Evolutionary conservation across 2,888 invertebrate species (phyloP).

Genomic region (Hirtodrosophila alboralis): DNA sequence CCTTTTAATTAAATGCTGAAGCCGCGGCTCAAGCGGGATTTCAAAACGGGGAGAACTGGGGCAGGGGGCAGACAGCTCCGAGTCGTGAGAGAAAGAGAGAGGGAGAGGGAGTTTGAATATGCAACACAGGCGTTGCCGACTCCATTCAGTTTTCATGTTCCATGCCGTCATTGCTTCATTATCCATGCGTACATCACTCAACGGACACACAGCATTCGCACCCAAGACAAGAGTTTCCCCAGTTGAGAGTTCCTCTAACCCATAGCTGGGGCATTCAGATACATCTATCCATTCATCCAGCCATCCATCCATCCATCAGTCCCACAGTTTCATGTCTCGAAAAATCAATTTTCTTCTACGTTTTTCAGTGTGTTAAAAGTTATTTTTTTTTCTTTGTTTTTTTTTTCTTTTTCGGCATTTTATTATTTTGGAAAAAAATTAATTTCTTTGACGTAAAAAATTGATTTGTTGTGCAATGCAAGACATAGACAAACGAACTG

Average conservation of each 20-base stretch:
- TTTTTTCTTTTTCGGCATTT: constrained; percentile 55
- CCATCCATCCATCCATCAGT: constrained; percentile 32
- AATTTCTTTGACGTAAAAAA: constrained; percentile 51
- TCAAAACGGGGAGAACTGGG: too few species aligned
- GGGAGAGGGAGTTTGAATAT: constrained; percentile 15
- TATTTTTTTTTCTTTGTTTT: constrained; percentile 47
- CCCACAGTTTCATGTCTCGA: constrained; percentile 32
- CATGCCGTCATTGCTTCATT: constrained; percentile 66
- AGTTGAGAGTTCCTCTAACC: constrained; percentile 22
- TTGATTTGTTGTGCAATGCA: constrained; percentile 60
- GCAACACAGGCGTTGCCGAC: constrained; percentile 47
- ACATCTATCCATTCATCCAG: constrained; percentile 27
- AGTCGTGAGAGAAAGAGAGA: constrained; percentile 31
- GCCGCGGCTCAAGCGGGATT: constrained; percentile 56
- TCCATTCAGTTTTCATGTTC: constrained; percentile 48
- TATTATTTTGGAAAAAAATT: constrained; percentile 35
- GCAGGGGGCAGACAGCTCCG: constrained; percentile 15
- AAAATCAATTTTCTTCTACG: constrained; percentile 63
- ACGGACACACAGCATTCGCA: constrained; percentile 47
- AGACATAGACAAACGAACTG: constrained; percentile 16
- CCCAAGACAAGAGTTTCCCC: constrained; percentile 22
- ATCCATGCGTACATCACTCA: constrained; percentile 74
- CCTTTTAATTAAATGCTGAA: constrained; percentile 76
- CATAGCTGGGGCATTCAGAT: constrained; percentile 32
- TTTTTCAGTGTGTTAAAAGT: constrained; percentile 29